Percentiles rank a stretch among this genome's conserved stretches.
phyloP scores from a whole-genome alignment of 35 echinoderm and acorn worm genomes.

The Strongylocentrotus purpuratus region DNA sequence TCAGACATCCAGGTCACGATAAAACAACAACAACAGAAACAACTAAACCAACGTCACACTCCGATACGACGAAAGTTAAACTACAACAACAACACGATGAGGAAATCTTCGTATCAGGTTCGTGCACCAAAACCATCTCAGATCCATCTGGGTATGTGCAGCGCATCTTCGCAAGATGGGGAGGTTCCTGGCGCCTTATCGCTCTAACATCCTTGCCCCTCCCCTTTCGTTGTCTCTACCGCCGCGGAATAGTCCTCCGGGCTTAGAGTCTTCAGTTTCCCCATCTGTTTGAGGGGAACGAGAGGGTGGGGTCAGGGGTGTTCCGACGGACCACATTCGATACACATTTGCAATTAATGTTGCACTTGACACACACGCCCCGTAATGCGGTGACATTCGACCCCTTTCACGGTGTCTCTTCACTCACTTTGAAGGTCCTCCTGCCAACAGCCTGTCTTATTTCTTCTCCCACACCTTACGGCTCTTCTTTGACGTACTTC shows the following conservation, averaged over 20 bases:
- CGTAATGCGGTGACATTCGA: constrained; percentile 6
- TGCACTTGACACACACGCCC: constrained; percentile 53
- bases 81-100: background rate
- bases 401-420: constrained; percentile 20
- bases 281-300: background rate
- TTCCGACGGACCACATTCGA: background rate
- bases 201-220: background rate
- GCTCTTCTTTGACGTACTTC: background rate
- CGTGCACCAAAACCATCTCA: background rate
- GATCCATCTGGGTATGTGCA: background rate
- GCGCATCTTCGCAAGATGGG: background rate
- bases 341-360: constrained; percentile 53
- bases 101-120: constrained; percentile 2
- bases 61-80: background rate
- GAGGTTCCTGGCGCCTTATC: background rate
- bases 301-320: background rate
- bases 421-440: constrained; percentile 15
- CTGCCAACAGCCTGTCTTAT: background rate
- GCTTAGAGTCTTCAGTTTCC: background rate
- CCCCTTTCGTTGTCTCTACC: background rate
- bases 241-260: background rate
- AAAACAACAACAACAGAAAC: constrained; percentile 4
- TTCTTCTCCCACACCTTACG: background rate
- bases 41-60: background rate
- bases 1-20: constrained; percentile 7